A percentile compares a stretch with the other conserved stretches of the same genome.
These are phyloP conservation scores for Actinopyga echinites DNA, from an alignment of 53 echinoderm and acorn worm genomes.

Conservation along the genomic window DNA sequence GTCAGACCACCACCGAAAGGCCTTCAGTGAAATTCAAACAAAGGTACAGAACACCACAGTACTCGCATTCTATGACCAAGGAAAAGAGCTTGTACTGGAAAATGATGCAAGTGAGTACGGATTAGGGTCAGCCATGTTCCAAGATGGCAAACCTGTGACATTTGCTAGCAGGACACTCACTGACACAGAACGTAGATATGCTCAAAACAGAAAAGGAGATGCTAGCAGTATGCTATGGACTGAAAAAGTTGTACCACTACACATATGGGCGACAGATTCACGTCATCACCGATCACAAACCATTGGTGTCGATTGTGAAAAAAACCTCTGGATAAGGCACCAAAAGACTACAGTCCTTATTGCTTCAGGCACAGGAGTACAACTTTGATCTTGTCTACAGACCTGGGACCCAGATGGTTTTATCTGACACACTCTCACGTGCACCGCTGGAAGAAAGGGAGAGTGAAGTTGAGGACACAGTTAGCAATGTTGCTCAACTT, in stretches of 20 bases:
- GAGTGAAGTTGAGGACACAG: too few relatives aligned
- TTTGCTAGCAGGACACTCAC: constrained; percentile 60
- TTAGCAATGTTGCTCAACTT: too few relatives aligned
- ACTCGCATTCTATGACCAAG: constrained; percentile 48
- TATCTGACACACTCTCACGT: neutral
- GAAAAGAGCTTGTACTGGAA: constrained; percentile 25
- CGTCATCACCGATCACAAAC: constrained; percentile 62
- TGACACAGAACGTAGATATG: constrained; percentile 57
- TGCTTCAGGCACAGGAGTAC: neutral
- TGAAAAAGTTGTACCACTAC: constrained; percentile 72
- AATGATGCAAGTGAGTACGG: constrained; percentile 59
- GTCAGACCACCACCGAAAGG: constrained; percentile 48
- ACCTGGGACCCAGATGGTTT: too few relatives aligned
- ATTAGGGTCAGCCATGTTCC: constrained; percentile 52
- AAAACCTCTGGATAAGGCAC: constrained; percentile 51
- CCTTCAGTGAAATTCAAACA: constrained; percentile 50
- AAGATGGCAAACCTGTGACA: constrained; percentile 65
- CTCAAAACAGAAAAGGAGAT: constrained; percentile 65
- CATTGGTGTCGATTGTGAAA: constrained; percentile 37
- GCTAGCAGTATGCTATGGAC: constrained; percentile 62
- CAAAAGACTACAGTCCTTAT: constrained; percentile 56
- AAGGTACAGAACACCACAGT: constrained; percentile 48
- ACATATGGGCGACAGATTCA: constrained; percentile 62
- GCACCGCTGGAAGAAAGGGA: neutral
- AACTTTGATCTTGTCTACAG: neutral